Evolutionary conservation across 2,888 invertebrate genomes (phyloP).

Genomic region (Pammene aurita): DNA sequence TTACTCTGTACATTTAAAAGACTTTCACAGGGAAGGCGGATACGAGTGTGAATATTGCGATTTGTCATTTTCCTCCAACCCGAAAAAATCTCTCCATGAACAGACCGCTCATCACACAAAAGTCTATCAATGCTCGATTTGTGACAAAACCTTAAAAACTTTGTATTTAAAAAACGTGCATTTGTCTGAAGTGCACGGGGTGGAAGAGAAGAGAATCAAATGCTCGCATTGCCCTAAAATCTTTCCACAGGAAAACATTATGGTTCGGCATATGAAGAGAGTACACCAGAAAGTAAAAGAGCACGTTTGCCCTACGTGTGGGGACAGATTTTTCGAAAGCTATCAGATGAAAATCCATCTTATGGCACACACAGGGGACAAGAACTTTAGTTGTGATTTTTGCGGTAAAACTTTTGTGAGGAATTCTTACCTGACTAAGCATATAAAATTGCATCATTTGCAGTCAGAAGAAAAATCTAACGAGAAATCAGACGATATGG

Average conservation of each 20-base stretch:
- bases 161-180: constrained; percentile 35
- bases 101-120: constrained; percentile 28
- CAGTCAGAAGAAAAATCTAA: background rate
- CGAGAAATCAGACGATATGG: background rate
- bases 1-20: constrained; percentile 19
- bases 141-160: constrained; percentile 20
- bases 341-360: constrained; percentile 48
- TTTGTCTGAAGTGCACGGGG: constrained; percentile 30
- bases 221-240: constrained; percentile 52
- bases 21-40: constrained; percentile 31
- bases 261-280: constrained; percentile 67
- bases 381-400: constrained; percentile 66
- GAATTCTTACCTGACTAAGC: constrained; percentile 26
- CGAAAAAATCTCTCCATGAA: constrained; percentile 22
- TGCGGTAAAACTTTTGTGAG: constrained; percentile 59
- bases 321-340: constrained; percentile 28
- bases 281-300: constrained; percentile 54
- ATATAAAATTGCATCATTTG: constrained; percentile 12
- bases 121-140: constrained; percentile 18
- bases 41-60: constrained; percentile 35
- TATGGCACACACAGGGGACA: constrained; percentile 59
- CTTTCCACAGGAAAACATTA: constrained; percentile 56
- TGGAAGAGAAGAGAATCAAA: constrained; percentile 32
- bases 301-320: constrained; percentile 31
- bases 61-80: constrained; percentile 8